A percentile compares a stretch with the other conserved stretches of the same genome.
Evolutionary conservation across 2,113 vertebrate species (phyloP).

Genomic region (Scortum barcoo): DNA sequence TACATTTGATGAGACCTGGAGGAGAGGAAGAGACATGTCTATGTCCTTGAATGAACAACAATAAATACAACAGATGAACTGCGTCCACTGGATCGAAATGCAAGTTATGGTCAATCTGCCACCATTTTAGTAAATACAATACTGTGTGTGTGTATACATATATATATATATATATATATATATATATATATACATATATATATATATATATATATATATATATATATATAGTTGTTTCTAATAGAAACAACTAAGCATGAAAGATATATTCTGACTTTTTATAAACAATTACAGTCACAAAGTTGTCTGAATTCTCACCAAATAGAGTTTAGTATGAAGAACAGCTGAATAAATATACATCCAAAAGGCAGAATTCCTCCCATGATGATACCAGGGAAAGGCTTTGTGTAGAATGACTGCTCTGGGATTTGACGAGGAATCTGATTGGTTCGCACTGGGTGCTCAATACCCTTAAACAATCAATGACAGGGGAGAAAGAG

Average conservation of each 20-base stretch:
- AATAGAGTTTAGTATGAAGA: slow-evolving; percentile 97
- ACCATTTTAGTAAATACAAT: neutral
- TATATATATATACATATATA: too few species aligned
- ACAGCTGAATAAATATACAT: slow-evolving; percentile 96
- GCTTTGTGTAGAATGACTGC: slow-evolving; percentile 95
- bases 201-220: too few species aligned
- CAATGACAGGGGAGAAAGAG: neutral
- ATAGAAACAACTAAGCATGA: neutral
- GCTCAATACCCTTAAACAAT: slow-evolving; percentile 90
- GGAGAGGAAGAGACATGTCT: neutral
- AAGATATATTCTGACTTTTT: neutral
- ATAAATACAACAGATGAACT: neutral
- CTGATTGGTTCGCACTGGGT: slow-evolving; percentile 95
- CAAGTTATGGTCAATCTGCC: neutral
- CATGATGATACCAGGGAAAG: slow-evolving; percentile 94
- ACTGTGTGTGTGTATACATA: too few species aligned
- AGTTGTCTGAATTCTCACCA: slow-evolving; percentile 83
- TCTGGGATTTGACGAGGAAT: slow-evolving; percentile 96
- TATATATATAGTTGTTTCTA: too few species aligned
- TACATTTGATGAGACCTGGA: slow-evolving; percentile 97
- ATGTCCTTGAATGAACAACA: neutral
- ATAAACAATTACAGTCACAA: neutral
- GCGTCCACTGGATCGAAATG: neutral
- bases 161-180: too few species aligned
- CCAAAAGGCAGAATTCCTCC: slow-evolving; percentile 95